Base-by-base conservation (phyloP, 2,113 vertebrate species). In the Macaca fascicularis region DNA sequence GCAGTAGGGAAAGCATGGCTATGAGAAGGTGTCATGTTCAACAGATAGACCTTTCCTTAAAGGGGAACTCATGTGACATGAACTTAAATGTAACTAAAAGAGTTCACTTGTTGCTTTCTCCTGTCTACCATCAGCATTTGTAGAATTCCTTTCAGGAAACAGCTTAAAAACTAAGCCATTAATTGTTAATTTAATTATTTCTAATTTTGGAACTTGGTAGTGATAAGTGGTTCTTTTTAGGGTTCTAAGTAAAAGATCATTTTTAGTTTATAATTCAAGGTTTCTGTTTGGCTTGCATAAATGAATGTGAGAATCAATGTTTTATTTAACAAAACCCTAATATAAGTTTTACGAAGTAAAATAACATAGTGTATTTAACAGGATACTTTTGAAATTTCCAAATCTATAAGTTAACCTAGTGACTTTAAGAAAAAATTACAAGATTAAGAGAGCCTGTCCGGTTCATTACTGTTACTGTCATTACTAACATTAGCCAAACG, bases 251-350 rank as follows among this genome's bases (percentile, higher is more conserved):
- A 85, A 90, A 97, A 94, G 64, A 23, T 89, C 30, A 91, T 61
- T 95, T 96, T 97, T 92, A 93, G 67, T 76, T 78, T 93, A 43
- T 8, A 89, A 82, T 97, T 96, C 78, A 86, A 38, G 52, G 59
- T 94, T 97, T 96, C 55, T 93, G 10, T 93, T 91, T 94, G 78
- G 10, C 82, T 94, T 90, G 48, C 67, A 95, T 95, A 92, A 83
- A 87, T 76, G 89, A 97, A 82, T 93, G 1, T 94, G 86, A 90
- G 25, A 94, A 45, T 94, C 78, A 83, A 32, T 10, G 40, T 84
- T 81, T 86, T 96, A 90, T 93, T 83, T 96, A 88, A 90, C 84
- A 85, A 89, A 90, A 2, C 30, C 64, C 76, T 94, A 88, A 57
- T 84, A 55, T 48, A 87, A 74, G 52, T 94, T 38, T 79, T 92